Evolutionary conservation across 2,888 invertebrate species (phyloP).

Genomic region (Neelides folsomi): DNA sequence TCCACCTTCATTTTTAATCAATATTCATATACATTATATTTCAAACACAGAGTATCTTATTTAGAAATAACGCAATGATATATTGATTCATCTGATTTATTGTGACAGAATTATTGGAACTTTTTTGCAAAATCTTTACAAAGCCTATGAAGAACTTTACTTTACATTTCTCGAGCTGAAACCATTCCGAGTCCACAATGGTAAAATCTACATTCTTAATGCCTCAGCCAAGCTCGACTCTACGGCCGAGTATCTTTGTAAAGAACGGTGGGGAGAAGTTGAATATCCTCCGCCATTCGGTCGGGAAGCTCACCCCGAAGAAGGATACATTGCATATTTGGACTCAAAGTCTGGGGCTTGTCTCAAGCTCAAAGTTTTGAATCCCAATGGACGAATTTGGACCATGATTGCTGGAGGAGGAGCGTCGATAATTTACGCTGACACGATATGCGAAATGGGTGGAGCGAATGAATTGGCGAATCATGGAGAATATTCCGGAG

Average conservation of each 20-base stretch:
- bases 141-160: constrained; percentile 42
- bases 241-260: constrained; percentile 47
- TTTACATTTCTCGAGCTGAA: constrained; percentile 51
- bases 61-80: too few relatives aligned
- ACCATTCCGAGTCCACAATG: constrained; percentile 43
- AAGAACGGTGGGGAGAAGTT: constrained; percentile 45
- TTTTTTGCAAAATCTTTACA: constrained; percentile 43
- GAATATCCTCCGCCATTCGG: constrained; percentile 50
- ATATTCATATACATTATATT: too few relatives aligned
- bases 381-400: constrained; percentile 47
- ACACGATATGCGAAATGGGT: constrained; percentile 50
- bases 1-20: too few relatives aligned
- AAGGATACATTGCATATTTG: constrained; percentile 48
- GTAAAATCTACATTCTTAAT: constrained; percentile 44
- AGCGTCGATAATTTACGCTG: constrained; percentile 49
- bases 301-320: constrained; percentile 45
- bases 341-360: constrained; percentile 50
- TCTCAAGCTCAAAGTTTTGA: constrained; percentile 45
- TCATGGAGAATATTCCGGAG: constrained; percentile 50
- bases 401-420: constrained; percentile 52
- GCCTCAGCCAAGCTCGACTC: constrained; percentile 49
- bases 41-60: too few relatives aligned
- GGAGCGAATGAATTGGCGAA: constrained; percentile 46
- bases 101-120: constrained; percentile 31
- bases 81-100: too few relatives aligned